Base-by-base conservation (phyloP, 2,797 vertebrate genomes). In the Melanotaenia nigrans region DNA sequence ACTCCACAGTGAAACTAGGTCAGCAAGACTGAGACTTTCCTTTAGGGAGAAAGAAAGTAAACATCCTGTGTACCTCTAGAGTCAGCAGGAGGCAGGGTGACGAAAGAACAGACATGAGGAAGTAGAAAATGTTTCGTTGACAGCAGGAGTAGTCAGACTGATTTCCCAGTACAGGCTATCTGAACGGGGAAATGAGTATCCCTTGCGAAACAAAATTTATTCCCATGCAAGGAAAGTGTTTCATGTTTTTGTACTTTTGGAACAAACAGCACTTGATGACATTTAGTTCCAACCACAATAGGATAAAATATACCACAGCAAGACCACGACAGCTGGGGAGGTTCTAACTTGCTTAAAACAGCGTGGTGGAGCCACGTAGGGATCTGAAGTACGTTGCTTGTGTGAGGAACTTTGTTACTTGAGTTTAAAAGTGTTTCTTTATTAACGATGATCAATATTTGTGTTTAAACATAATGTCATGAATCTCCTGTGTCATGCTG, bases 1-100 rank as follows among this genome's bases (percentile, higher is more conserved):
- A 69, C 70, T 79, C 54, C 82, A 51, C 65, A 25, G 78, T 69
- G 78, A 91, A 94, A 93, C 79, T 93, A 93, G 93, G 92, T 93
- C 93, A 94, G 83, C 65, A 83, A 78, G 77, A 89, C 85, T 87
- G 72, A 87, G 83, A 83, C 82, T 86, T 84, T 90, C 75, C 81
- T 89, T 81, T 22, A 79, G 89, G 89, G 70, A 55, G 63, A 70
- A 76, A 83, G 81, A 87, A 65, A 90, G 88, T 87, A 90, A 92
- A 90, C 89, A 90, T 92, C 85, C 87, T 82, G 80, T 87, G 89
- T 87, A 82, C 87, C 87, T 89, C 86, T 33, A 53, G 60, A 78
- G 82, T 86, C 82, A 53, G 87, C 61, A 49, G 80, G 85, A 81
- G 85, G 84, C 78, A 71, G 75, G 72, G 77, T 84, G 84, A 86